Evolutionary conservation across 2,113 vertebrate species (phyloP).

Genomic region (Oncorhynchus tshawytscha): DNA sequence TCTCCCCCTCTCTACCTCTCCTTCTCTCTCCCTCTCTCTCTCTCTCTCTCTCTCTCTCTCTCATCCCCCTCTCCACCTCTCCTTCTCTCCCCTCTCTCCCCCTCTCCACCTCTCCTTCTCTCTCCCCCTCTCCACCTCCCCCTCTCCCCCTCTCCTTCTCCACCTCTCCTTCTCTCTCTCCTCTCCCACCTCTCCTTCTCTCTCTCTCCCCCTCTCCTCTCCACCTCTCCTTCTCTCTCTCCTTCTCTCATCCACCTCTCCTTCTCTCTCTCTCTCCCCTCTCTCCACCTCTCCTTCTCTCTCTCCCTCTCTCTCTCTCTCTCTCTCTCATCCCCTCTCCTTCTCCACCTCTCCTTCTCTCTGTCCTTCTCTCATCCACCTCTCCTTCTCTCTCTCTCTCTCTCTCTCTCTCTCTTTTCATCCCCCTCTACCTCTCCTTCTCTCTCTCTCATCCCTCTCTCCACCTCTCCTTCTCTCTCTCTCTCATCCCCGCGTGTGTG

Average conservation of each 20-base stretch:
- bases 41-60: conserved; percentile 50
- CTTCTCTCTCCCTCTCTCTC: no score
- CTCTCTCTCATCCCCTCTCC: conserved; percentile 31
- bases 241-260: background rate
- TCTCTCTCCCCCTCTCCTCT: conserved; percentile 14
- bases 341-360: no score
- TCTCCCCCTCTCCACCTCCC: background rate
- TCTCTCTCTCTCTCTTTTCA: conserved; percentile 12
- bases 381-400: conserved; percentile 49
- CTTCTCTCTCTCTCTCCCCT: background rate
- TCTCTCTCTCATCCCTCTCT: background rate
- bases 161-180: conserved; percentile 51
- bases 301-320: conserved; percentile 28
- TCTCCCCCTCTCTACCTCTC: conserved; percentile 23
- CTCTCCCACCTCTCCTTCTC: conserved; percentile 33
- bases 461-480: no score
- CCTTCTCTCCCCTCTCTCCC: no score
- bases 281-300: conserved; percentile 48
- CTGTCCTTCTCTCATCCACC: no score
- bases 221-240: no score
- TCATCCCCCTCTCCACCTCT: conserved; percentile 25
- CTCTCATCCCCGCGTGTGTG: background rate
- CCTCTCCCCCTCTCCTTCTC: background rate
- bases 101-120: background rate
- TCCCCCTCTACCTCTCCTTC: background rate